Conservation (phyloP, 2,888 invertebrate species). For the Sesia apiformis region DNA sequence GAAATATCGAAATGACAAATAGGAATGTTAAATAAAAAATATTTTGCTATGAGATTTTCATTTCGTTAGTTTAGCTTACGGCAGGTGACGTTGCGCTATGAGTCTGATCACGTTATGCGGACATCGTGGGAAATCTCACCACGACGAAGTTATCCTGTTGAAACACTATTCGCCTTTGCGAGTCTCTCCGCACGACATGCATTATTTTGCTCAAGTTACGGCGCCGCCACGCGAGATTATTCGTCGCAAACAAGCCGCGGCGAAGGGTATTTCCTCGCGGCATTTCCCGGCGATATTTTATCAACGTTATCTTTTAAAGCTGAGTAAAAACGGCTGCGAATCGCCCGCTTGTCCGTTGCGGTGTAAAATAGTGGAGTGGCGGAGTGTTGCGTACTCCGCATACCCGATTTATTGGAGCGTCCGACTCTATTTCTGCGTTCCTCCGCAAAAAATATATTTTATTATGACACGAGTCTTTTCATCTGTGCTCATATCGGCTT, state of each 20-base stretch:
- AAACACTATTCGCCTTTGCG: conserved; percentile 48
- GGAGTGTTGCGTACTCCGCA: conserved; percentile 3
- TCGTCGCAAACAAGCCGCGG: background rate
- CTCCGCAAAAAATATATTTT: conserved; percentile 33
- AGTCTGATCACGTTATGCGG: conserved; percentile 26
- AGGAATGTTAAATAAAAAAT: too few species aligned
- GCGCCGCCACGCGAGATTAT: conserved; percentile 2
- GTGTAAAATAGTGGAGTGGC: conserved; percentile 26
- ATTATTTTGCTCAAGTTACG: conserved; percentile 41
- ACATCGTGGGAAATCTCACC: conserved; percentile 14
- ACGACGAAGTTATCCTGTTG: background rate
- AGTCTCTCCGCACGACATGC: conserved; percentile 6
- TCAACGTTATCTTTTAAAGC: conserved; percentile 24
- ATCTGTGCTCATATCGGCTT: conserved; percentile 21
- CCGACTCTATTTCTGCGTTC: conserved; percentile 26
- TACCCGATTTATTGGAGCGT: conserved; percentile 22
- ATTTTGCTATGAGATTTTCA: background rate
- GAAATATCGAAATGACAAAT: too few species aligned
- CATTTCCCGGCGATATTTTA: conserved; percentile 27
- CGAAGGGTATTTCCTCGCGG: conserved; percentile 21
- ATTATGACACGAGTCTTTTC: conserved; percentile 28
- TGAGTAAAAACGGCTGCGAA: conserved; percentile 12
- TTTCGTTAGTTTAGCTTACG: background rate
- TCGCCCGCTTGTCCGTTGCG: conserved; percentile 20
- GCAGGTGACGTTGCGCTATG: background rate